These are phyloP conservation scores for Lasioglossum lativentre DNA, from an alignment of 2,888 invertebrate genomes.

Conservation along the genomic window DNA sequence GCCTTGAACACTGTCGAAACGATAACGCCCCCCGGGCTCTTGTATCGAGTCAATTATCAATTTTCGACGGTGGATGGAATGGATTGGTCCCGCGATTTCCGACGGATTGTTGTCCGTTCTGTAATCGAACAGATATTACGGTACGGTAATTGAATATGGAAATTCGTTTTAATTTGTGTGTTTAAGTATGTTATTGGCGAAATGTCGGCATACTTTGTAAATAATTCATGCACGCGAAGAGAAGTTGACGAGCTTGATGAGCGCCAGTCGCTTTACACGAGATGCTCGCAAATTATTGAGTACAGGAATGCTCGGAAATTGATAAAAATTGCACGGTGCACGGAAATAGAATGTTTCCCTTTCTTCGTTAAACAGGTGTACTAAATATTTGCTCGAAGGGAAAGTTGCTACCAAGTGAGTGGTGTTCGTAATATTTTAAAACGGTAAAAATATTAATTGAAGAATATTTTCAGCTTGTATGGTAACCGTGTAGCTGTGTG, in stretches of 20 bases:
- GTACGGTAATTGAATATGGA: background rate
- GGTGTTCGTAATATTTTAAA: background rate
- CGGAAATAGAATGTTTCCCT: background rate
- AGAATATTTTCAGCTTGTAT: background rate
- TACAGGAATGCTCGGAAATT: background rate
- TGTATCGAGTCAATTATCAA: constrained; percentile 18
- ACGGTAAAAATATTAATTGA: background rate
- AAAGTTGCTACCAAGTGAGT: background rate
- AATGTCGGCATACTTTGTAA: background rate
- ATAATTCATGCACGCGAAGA: background rate
- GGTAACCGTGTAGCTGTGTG: too few species aligned
- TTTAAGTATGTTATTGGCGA: background rate
- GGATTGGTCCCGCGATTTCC: background rate
- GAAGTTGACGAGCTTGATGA: background rate
- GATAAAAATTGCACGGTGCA: background rate
- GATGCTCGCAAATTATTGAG: background rate
- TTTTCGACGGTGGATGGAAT: constrained; percentile 14
- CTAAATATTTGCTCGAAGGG: background rate
- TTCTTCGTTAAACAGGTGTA: background rate
- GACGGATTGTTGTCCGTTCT: background rate
- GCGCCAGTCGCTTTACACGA: background rate
- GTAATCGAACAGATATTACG: background rate
- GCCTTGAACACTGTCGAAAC: background rate
- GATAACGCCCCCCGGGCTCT: background rate
- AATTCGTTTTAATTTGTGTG: constrained; percentile 6